Conservation (phyloP, 2,113 vertebrate genomes). For the Calyptomena viridis region DNA sequence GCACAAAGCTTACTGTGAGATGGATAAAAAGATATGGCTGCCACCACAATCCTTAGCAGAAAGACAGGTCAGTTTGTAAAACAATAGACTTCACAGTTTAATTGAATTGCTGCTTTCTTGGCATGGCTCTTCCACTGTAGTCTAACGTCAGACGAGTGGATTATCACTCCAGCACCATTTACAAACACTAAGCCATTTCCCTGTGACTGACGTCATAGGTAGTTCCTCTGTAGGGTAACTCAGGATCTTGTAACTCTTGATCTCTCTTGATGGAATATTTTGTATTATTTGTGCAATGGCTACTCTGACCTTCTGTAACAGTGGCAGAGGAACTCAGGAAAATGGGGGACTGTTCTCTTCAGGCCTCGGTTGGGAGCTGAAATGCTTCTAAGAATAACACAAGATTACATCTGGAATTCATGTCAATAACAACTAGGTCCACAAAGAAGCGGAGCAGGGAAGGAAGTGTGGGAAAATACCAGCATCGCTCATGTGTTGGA, state of each 20-base stretch:
- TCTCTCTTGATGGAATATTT: not conserved
- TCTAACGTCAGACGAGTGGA: not conserved
- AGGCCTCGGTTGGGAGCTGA: conserved; percentile 9
- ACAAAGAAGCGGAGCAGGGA: conserved; percentile 31
- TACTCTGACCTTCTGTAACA: not conserved
- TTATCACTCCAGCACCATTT: not conserved
- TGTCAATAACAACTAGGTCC: conserved; percentile 35
- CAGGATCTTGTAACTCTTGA: not conserved
- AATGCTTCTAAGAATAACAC: conserved; percentile 56
- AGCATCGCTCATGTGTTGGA: not conserved
- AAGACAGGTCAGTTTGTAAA: not conserved
- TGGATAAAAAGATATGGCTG: not conserved
- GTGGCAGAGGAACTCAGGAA: not conserved
- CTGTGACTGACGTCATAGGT: not conserved
- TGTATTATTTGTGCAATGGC: not conserved
- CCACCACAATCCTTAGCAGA: not conserved
- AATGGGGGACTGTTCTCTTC: not conserved
- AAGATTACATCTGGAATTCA: conserved; percentile 37
- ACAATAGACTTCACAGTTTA: not conserved
- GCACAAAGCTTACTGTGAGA: not conserved
- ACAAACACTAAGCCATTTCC: not conserved
- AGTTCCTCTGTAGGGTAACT: not conserved
- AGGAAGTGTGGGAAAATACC: conserved; percentile 65
- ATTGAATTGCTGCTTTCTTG: conserved; percentile 1
- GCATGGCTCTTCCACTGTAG: not conserved